Evolutionary conservation across 30 jellyfish, hydroid and myxozoan genomes (phyloP), one percentile per base, ranked within the genome.

Genomic region (Euphysa ruthae): DNA sequence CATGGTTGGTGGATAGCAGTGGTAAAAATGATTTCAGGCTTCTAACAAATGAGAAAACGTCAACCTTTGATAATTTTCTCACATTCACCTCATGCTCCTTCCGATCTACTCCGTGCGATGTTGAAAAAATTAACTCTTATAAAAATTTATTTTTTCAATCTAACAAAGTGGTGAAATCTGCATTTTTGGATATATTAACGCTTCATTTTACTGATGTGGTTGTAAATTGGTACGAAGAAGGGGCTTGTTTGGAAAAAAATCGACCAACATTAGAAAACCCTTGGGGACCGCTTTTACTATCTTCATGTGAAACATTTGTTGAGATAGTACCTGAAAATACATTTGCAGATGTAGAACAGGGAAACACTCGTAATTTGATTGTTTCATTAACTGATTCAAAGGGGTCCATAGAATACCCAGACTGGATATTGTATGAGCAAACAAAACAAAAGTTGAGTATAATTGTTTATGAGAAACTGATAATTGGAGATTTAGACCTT

Each of bases 101-200:
- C 63, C 75, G 95, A 19, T 63, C 72, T 58, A 55, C 71, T 18
- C 95, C 95, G 3, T 84, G 95, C 22, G 95, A 84, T 31, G 84
- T 69, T 3, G 38, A 62, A 16, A 81, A 74, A 43, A 50, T 84
- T 0, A 44, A 70, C 8, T 25, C 42, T 15, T 51, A 61, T 33
- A 66, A 61, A n/a, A 34, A 73, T 1, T 35, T 18, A 46, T 38
- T 84, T 29, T 79, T 38, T 22, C 26, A 61, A 2, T 8, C 65
- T 33, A 7, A 46, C 7, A 84, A 77, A 4, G n/a, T 43, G 8
- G 46, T 56, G 70, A 50, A 32, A 52, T 38, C 35, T 10, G 82
- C 32, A 25, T 84, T 84, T 64, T 26, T 33, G 13, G 58, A 38
- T 2, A 58, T 64, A 20, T 43, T 84, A 57, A 44, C 50, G 21